Evolutionary conservation across 2,888 invertebrate genomes (phyloP), one percentile per base, ranked within the genome.

Genomic region (Listrodromus nycthemerus): DNA sequence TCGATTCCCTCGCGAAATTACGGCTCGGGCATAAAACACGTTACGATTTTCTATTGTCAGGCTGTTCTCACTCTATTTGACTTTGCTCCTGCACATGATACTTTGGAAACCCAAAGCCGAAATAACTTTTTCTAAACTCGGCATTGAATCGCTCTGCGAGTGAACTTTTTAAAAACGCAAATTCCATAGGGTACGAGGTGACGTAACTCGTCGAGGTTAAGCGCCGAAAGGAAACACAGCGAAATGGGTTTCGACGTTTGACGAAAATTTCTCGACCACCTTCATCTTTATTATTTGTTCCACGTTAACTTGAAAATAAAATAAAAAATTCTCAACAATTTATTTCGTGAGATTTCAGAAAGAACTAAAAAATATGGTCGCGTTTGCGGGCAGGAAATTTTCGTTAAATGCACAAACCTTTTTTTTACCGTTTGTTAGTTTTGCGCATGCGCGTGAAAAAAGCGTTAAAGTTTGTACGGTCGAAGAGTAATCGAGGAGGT

Each of bases 1-100:
- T 76, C 67, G 70, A 80, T 74, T 50, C 65, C 61, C 80, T 66
- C 45, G 21, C 55, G 69, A 77, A 69, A 71, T 77, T 84, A 52
- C 63, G 69, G 78, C 61, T 74, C 50, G 24, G 27, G 48, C 21
- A 8, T 30, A 58, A 27, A 73, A 33, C 41, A 21, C 19, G n/a
- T 19, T 3, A 45, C 6, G 24, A 41, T 41, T 16, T 13, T 45
- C 7, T 10, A 7, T 10, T 10, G 55, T 24, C 13, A 2, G 1
- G 10, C 10, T 13, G 55, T 2, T 3, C 13, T 21, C 21, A 1
- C 21, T 19, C 3, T 10, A 4, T 55, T 55, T 24, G 21, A 10
- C 3, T 13, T 55, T 21, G 6, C n/a, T 21, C 21, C 24, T 13
- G 3, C 24, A 55, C 6, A 55, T 55, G 24, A 21, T 24, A 55